Percentiles rank a stretch among this genome's conserved stretches.
These are phyloP conservation scores for Camponotus floridanus DNA, from an alignment of 1,140 invertebrate genomes.

Conservation along the genomic window DNA sequence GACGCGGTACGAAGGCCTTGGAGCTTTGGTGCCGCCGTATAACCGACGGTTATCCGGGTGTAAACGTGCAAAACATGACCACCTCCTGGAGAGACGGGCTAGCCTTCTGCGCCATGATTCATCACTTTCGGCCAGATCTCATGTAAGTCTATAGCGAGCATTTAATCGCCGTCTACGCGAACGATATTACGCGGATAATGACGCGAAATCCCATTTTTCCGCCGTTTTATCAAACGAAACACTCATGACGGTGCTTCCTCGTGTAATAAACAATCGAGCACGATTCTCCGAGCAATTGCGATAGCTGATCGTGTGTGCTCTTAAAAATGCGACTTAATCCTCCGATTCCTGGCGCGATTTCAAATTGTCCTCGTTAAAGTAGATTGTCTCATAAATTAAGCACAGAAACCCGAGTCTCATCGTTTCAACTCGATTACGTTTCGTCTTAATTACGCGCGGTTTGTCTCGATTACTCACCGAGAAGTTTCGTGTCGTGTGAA, in stretches of 20 bases:
- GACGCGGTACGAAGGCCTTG: slow-evolving; percentile 94
- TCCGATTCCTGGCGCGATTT: slow-evolving; percentile 6
- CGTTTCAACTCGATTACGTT: neutral
- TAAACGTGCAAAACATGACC: slow-evolving; percentile 96
- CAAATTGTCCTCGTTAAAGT: slow-evolving; percentile 46
- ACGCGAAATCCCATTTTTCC: neutral
- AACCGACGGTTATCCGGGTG: slow-evolving; percentile 95
- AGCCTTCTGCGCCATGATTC: slow-evolving; percentile 98
- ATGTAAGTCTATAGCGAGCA: slow-evolving; percentile 91
- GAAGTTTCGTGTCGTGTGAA: neutral
- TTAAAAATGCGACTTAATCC: slow-evolving; percentile 26
- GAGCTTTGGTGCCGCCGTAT: slow-evolving; percentile 95
- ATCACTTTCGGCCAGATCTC: slow-evolving; percentile 97
- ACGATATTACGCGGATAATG: slow-evolving; percentile 24
- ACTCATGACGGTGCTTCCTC: neutral
- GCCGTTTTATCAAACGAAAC: neutral
- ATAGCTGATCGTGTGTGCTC: neutral
- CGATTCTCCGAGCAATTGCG: neutral
- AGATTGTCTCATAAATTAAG: slow-evolving; percentile 44
- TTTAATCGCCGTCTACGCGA: slow-evolving; percentile 7
- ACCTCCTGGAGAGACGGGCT: slow-evolving; percentile 97
- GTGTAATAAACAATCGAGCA: neutral
- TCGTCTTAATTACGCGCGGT: slow-evolving; percentile 23
- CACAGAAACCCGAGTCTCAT: neutral
- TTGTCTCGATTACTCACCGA: neutral